Evolutionary conservation across 1,140 invertebrate genomes (phyloP).

Genomic region (Centruroides sculpturatus): DNA sequence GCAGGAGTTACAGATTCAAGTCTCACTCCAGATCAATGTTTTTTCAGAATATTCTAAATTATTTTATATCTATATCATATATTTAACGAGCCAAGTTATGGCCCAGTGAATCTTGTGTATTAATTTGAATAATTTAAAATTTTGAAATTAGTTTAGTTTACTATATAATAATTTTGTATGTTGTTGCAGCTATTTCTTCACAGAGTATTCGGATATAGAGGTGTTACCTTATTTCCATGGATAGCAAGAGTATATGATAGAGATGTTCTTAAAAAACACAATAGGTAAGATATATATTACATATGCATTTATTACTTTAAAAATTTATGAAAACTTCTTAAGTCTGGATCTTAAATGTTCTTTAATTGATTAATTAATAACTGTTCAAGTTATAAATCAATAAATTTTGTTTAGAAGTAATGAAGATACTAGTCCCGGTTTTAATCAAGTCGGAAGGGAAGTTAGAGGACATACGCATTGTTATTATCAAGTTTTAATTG

Average conservation of each 20-base stretch:
- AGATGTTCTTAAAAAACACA: slow-evolving; percentile 50
- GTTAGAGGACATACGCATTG: slow-evolving; percentile 78
- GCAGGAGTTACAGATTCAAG: too few species aligned
- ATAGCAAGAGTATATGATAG: slow-evolving; percentile 82
- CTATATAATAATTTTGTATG: neutral
- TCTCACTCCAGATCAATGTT: too few species aligned
- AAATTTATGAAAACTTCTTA: too few species aligned
- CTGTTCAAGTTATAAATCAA: neutral
- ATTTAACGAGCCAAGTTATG: too few species aligned
- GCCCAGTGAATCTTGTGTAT: too few species aligned
- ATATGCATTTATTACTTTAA: too few species aligned
- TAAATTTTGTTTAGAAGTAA: slow-evolving; percentile 2
- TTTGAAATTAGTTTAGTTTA: too few species aligned
- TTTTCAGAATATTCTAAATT: too few species aligned
- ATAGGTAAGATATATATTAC: slow-evolving; percentile 24
- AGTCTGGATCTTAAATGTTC: too few species aligned
- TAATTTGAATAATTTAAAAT: too few species aligned
- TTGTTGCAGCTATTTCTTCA: slow-evolving; percentile 61
- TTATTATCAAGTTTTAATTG: slow-evolving; percentile 95
- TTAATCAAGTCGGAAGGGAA: slow-evolving; percentile 57
- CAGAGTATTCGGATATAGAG: slow-evolving; percentile 89
- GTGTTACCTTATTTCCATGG: slow-evolving; percentile 92
- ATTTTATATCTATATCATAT: too few species aligned
- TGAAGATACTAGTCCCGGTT: slow-evolving; percentile 27
- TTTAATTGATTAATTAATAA: too few species aligned